phyloP scores from a whole-genome alignment of 2,797 vertebrate genomes.

The Telmatherina bonti region DNA sequence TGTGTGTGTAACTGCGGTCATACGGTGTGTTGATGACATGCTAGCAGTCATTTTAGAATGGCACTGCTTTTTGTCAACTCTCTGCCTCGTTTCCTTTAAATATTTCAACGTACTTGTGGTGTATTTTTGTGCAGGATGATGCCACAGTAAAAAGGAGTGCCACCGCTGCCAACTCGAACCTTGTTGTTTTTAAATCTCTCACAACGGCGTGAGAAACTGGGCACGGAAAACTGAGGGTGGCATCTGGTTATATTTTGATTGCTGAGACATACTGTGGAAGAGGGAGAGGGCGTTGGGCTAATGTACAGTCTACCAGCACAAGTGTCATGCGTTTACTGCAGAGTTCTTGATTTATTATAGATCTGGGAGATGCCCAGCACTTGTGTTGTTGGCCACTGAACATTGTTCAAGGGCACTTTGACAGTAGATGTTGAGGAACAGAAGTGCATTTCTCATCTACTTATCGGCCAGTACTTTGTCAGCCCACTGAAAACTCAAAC shows the following conservation, averaged over 20 bases:
- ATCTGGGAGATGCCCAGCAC: slow-evolving; percentile 76
- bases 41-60: slow-evolving; percentile 3
- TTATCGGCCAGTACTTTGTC: slow-evolving; percentile 48
- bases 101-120: slow-evolving; percentile 3
- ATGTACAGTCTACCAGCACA: slow-evolving; percentile 72
- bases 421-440: slow-evolving; percentile 68
- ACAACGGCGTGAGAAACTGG: slow-evolving; percentile 18
- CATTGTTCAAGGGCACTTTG: slow-evolving; percentile 79
- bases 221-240: slow-evolving; percentile 31
- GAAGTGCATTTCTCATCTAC: slow-evolving; percentile 71
- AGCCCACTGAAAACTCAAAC: slow-evolving; percentile 55
- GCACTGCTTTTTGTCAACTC: slow-evolving; percentile 5
- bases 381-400: slow-evolving; percentile 74
- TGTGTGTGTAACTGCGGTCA: background rate
- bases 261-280: slow-evolving; percentile 38
- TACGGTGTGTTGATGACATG: slow-evolving; percentile 11
- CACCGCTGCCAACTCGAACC: slow-evolving; percentile 39
- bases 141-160: slow-evolving; percentile 32
- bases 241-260: slow-evolving; percentile 54
- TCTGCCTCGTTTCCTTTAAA: slow-evolving; percentile 17
- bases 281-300: slow-evolving; percentile 35
- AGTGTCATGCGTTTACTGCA: slow-evolving; percentile 76
- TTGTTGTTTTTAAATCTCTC: slow-evolving; percentile 60
- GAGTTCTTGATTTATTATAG: slow-evolving; percentile 78
- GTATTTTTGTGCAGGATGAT: slow-evolving; percentile 35